Percentiles rank a stretch among this genome's conserved stretches.
Evolutionary conservation across 2,888 invertebrate species (phyloP).

Genomic region (Pilophorus perplexus): DNA sequence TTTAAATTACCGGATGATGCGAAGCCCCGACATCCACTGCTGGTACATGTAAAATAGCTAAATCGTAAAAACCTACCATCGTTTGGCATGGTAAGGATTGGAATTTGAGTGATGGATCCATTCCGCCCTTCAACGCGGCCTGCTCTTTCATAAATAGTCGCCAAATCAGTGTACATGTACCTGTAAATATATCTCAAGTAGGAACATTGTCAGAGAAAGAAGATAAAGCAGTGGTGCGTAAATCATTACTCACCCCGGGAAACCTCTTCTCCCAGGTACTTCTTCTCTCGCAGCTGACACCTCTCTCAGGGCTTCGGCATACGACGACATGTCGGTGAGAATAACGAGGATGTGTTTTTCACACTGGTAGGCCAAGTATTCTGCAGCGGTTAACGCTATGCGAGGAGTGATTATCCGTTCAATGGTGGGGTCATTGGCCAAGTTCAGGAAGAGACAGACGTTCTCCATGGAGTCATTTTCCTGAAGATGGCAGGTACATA

Average conservation of each 20-base stretch:
- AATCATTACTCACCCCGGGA: constrained; percentile 68
- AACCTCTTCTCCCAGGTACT: constrained; percentile 96
- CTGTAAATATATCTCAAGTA: constrained; percentile 58
- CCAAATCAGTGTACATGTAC: constrained; percentile 99
- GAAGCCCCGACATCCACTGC: too few species aligned
- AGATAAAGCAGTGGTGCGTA: background rate
- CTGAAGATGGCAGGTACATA: constrained; percentile 46
- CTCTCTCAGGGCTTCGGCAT: constrained; percentile 98
- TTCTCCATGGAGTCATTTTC: constrained; percentile 99
- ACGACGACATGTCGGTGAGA: constrained; percentile 99
- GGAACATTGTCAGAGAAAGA: too few species aligned
- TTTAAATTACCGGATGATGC: too few species aligned
- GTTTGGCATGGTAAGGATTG: constrained; percentile 99
- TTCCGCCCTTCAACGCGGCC: constrained; percentile 98
- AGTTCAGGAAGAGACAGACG: constrained; percentile 97
- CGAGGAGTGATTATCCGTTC: constrained; percentile 99
- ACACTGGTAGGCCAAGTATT: constrained; percentile 99
- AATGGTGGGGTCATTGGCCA: constrained; percentile 99
- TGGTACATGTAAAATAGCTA: too few species aligned
- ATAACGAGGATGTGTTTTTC: constrained; percentile 99
- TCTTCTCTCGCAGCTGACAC: constrained; percentile 98
- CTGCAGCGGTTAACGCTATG: constrained; percentile 95
- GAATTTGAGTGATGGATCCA: constrained; percentile 99
- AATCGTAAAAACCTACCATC: constrained; percentile 70
- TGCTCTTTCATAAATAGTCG: constrained; percentile 98